Percentiles rank a stretch among this genome's conserved stretches.
phyloP scores from a whole-genome alignment of 2,888 invertebrate genomes.

The Nowickia ferox region DNA sequence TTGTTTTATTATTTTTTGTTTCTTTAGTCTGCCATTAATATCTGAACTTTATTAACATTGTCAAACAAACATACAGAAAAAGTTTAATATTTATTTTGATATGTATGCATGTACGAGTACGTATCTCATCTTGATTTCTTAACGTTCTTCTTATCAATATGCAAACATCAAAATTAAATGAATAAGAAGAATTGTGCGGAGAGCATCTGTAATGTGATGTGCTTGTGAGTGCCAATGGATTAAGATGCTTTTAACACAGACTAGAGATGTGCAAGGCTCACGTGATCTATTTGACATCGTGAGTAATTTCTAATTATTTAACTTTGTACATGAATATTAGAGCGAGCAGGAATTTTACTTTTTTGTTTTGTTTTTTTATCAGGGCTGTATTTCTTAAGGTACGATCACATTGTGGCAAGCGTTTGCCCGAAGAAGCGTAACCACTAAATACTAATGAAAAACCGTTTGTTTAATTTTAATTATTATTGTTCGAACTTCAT shows the following conservation, averaged over 20 bases:
- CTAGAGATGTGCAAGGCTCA: neutral
- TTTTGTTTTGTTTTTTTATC: too few relatives aligned
- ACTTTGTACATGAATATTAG: too few relatives aligned
- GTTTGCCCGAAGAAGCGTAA: too few relatives aligned
- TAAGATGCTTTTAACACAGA: neutral
- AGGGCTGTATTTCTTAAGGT: too few relatives aligned
- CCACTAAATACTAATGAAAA: too few relatives aligned
- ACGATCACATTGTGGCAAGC: too few relatives aligned
- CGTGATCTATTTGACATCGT: neutral
- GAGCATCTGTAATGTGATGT: neutral
- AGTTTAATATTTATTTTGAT: neutral
- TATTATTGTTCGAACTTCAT: too few relatives aligned
- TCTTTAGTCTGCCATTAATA: neutral
- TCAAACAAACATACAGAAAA: neutral
- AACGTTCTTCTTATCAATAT: conserved; percentile 53
- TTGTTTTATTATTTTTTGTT: too few relatives aligned
- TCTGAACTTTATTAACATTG: neutral
- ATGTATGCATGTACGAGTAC: too few relatives aligned
- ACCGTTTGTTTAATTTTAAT: too few relatives aligned
- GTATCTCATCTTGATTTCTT: conserved; percentile 24
- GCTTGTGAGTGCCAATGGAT: neutral
- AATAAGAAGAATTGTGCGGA: neutral
- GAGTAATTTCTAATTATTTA: neutral
- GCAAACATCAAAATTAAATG: conserved; percentile 46
- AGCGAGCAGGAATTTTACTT: too few relatives aligned